phyloP scores from a whole-genome alignment of 2,888 invertebrate genomes.

The Conops quadrifasciatus region DNA sequence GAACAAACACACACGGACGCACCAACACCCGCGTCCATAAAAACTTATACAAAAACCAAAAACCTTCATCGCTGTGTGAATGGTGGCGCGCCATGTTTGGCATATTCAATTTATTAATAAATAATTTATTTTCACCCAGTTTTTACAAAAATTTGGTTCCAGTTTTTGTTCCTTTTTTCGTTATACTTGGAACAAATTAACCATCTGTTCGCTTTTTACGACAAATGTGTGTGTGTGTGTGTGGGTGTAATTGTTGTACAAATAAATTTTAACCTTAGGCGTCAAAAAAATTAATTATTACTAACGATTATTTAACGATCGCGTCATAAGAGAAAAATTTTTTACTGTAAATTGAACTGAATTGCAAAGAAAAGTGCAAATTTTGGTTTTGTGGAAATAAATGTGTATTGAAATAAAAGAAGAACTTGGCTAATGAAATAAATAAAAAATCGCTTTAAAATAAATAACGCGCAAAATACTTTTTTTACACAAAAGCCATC shows the following conservation, averaged over 20 bases:
- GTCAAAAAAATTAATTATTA: conserved; percentile 23
- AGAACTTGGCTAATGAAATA: no score
- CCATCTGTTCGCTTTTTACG: conserved; percentile 21
- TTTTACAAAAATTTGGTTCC: neutral
- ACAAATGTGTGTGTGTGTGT: conserved; percentile 9
- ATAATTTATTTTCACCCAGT: conserved; percentile 3
- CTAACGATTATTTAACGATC: conserved; percentile 4
- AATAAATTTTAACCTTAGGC: conserved; percentile 11
- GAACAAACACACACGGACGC: conserved; percentile 5
- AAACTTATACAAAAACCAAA: neutral
- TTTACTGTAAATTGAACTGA: neutral
- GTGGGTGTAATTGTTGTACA: neutral
- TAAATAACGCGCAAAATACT: no score
- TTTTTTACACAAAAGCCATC: neutral
- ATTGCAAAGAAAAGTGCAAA: neutral
- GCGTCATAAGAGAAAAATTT: neutral
- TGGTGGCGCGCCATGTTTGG: conserved; percentile 30
- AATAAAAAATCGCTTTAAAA: no score
- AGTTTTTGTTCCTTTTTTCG: neutral
- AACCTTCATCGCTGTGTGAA: conserved; percentile 19
- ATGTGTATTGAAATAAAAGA: neutral
- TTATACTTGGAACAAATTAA: neutral
- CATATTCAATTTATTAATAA: conserved; percentile 38
- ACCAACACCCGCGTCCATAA: neutral
- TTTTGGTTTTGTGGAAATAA: neutral